Conservation (phyloP, 2,113 vertebrate genomes). For the Rhagologus leucostigma region DNA sequence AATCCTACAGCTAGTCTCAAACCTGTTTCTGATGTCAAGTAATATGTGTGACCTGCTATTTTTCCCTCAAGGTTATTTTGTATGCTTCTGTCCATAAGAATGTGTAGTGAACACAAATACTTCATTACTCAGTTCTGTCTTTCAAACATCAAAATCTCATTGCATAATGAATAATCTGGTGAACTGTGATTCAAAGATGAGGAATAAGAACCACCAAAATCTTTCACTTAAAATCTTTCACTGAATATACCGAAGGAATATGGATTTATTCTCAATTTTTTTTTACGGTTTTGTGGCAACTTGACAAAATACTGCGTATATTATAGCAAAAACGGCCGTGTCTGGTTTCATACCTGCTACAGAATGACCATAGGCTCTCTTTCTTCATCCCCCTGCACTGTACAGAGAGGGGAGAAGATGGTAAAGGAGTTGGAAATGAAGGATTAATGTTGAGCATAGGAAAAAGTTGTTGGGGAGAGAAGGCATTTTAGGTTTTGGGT, state of each 20-base stretch:
- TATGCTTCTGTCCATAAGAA: background rate
- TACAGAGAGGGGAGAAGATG: background rate
- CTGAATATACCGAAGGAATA: background rate
- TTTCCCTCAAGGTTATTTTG: background rate
- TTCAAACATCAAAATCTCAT: background rate
- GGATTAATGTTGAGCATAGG: background rate
- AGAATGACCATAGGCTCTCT: background rate
- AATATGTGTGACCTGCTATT: background rate
- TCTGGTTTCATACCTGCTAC: background rate
- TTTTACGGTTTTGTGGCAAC: background rate
- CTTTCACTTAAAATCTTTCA: background rate
- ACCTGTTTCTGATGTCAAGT: background rate
- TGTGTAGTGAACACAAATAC: background rate
- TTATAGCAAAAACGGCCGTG: fast-evolving
- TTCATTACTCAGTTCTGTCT: background rate
- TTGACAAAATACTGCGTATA: background rate
- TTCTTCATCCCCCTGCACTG: background rate
- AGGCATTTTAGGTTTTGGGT: background rate
- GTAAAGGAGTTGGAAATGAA: background rate
- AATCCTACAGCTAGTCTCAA: background rate
- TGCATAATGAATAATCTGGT: background rate
- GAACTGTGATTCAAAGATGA: background rate
- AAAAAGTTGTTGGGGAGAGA: background rate
- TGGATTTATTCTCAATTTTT: background rate
- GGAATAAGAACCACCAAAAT: background rate